Conservation (phyloP, 2,888 invertebrate species). For the Lamellibrachia columna region DNA sequence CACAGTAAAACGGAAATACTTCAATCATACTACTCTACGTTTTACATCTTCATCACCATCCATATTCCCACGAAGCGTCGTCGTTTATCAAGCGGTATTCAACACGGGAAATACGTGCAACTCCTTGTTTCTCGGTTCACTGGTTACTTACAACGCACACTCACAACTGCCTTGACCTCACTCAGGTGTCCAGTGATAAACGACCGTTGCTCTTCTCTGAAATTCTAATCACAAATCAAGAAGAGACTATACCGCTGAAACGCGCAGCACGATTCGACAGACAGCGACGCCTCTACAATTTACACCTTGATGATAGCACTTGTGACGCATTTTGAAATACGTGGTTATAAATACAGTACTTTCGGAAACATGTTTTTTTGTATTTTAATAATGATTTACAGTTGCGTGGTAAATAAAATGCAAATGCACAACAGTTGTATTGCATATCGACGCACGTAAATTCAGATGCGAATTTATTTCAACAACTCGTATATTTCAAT, state of each 20-base stretch:
- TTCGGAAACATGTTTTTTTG: background rate
- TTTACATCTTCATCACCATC: slow-evolving; percentile 3
- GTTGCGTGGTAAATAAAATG: background rate
- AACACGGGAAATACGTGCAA: slow-evolving; percentile 16
- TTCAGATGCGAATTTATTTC: background rate
- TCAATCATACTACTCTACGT: slow-evolving; percentile 9
- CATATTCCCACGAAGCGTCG: background rate
- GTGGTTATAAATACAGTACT: background rate
- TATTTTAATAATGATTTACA: slow-evolving; percentile 2
- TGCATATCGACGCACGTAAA: background rate
- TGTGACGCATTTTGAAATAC: background rate
- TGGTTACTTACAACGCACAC: slow-evolving; percentile 7
- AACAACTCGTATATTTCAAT: background rate
- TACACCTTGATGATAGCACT: background rate
- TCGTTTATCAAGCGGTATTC: slow-evolving; percentile 11
- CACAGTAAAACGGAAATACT: background rate
- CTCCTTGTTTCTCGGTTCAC: slow-evolving; percentile 6
- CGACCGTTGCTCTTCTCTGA: background rate
- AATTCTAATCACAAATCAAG: background rate
- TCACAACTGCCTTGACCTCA: background rate
- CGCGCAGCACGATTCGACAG: background rate
- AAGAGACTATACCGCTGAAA: background rate
- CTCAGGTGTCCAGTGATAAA: slow-evolving; percentile 11
- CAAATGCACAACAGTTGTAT: background rate
- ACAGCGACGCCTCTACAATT: slow-evolving; percentile 16